Evolutionary conservation across 2,797 vertebrate genomes (phyloP), one percentile per base, ranked within the genome.

Genomic region (Myioborus miniatus): DNA sequence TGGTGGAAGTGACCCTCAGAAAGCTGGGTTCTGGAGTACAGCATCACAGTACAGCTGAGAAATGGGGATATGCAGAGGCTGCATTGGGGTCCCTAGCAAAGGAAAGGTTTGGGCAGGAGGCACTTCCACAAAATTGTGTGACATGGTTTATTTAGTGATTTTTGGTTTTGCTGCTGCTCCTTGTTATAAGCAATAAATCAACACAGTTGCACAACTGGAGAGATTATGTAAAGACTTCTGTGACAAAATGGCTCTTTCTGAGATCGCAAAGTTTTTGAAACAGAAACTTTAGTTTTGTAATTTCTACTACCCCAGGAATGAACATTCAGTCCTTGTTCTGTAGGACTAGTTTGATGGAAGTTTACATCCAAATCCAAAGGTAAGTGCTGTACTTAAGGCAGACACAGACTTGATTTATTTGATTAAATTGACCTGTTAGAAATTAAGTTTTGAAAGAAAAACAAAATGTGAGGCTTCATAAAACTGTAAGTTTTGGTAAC

Each of bases 341-440:
- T 93, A 91, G 85, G 69, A 80, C 94, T 97, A 92, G 36, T 68
- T 30, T 81, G 55, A 76, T 91, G 83, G 50, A 97, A 93, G 24
- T 56, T 71, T 89, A 62, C 82, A 22, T 84, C 71, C 53, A 56
- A 92, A 87, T 91, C 77, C 59, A 68, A 67, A 95, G 70, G 63
- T 89, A 88, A 76, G 36, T 72, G 22, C 34, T 76, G 43, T 53
- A 86, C 70, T 83, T 84, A 87, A 79, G 60, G 62, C 39, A 70
- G 62, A 39, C 88, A 72, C 60, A 83, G 71, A 87, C 14, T 59
- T 70, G 9, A 34, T 83, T 88, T 83, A 55, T 63, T 94, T 93
- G 4, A 71, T 83, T 72, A 68, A 88, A 75, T 75, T 36, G 16
- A 75, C 83, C 52, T 83, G 17, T 79, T 82, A 81, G 72, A 89